A percentile compares a stretch with the other conserved stretches of the same genome.
These are phyloP conservation scores for Sarcophaga variegata DNA, from an alignment of 2,888 invertebrate genomes.

Conservation along the genomic window DNA sequence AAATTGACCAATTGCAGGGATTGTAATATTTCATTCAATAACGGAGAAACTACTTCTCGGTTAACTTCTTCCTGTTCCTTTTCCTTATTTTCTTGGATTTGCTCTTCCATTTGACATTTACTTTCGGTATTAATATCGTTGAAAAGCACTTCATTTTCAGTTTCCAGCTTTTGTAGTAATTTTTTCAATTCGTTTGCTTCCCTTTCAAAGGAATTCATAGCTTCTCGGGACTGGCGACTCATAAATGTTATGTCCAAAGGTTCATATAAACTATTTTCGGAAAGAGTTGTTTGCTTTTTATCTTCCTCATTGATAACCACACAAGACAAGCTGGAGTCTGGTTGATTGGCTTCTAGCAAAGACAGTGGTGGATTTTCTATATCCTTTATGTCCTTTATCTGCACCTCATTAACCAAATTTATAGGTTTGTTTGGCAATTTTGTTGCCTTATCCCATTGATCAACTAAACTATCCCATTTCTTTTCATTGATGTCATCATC, in stretches of 20 bases:
- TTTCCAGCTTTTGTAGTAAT: slow-evolving; percentile 74
- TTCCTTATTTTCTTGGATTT: neutral
- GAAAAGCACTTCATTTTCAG: slow-evolving; percentile 73
- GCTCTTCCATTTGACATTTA: slow-evolving; percentile 37
- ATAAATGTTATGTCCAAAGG: slow-evolving; percentile 19
- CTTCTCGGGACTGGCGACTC: slow-evolving; percentile 39
- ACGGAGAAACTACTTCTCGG: neutral
- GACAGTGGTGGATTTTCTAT: too few relatives aligned
- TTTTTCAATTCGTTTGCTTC: slow-evolving; percentile 73
- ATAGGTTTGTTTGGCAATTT: neutral
- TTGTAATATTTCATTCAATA: slow-evolving; percentile 33
- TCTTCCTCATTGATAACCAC: too few relatives aligned
- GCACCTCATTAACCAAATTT: too few relatives aligned
- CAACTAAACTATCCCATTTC: neutral
- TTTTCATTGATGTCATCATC: neutral
- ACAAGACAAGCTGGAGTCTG: too few relatives aligned
- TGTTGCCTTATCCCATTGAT: slow-evolving; percentile 39
- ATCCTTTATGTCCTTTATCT: too few relatives aligned
- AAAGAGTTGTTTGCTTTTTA: too few relatives aligned
- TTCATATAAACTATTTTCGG: neutral
- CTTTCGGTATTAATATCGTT: slow-evolving; percentile 61
- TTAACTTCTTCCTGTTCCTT: slow-evolving; percentile 2
- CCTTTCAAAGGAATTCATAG: slow-evolving; percentile 67
- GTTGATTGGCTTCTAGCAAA: too few relatives aligned
- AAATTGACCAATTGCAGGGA: slow-evolving; percentile 47